Conservation (phyloP, 2,888 invertebrate species). For the Timandra comae region DNA sequence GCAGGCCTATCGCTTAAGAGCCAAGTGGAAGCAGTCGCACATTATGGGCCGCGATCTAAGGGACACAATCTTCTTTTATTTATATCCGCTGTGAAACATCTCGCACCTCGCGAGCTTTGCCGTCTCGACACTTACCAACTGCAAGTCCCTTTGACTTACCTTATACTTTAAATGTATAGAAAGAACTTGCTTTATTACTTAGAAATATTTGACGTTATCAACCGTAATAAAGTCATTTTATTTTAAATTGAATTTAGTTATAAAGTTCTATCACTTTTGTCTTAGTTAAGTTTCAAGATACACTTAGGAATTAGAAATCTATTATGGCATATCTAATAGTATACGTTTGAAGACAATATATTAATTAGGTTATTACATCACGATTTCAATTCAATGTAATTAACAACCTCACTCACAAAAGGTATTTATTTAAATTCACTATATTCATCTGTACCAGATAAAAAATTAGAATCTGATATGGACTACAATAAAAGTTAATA, state of each 20-base stretch:
- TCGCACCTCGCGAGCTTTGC: constrained; percentile 41
- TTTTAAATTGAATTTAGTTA: constrained; percentile 4
- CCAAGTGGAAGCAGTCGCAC: constrained; percentile 32
- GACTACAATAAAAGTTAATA: constrained; percentile 23
- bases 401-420: too few species aligned
- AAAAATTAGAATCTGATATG: constrained; percentile 20
- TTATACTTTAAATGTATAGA: background rate
- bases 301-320: too few species aligned
- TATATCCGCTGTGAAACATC: constrained; percentile 57
- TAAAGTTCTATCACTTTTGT: constrained; percentile 10
- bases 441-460: constrained; percentile 1
- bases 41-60: constrained; percentile 54
- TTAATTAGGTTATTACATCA: too few species aligned
- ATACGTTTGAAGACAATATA: too few species aligned
- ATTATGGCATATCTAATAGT: too few species aligned
- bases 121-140: constrained; percentile 17
- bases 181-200: too few species aligned
- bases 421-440: too few species aligned
- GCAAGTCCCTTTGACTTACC: constrained; percentile 15
- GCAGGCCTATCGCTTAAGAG: too few species aligned
- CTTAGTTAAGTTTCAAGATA: too few species aligned
- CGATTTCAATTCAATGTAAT: too few species aligned
- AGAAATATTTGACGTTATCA: too few species aligned
- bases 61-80: constrained; percentile 67
- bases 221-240: background rate